Evolutionary conservation across 2,888 invertebrate species (phyloP).

Genomic region (Trachelus troglodyta): DNA sequence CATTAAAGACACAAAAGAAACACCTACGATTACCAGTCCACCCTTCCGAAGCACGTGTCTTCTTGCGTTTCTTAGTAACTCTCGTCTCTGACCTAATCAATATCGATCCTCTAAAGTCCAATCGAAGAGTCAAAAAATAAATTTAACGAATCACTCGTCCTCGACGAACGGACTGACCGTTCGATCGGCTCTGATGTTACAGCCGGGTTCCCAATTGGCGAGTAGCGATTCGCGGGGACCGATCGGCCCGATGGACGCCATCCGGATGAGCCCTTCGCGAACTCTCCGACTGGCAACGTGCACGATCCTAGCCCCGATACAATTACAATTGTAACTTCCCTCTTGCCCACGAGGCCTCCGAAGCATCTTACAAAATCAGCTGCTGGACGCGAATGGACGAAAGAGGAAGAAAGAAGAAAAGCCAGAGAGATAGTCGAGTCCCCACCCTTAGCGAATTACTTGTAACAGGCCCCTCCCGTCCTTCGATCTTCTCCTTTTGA

Average conservation of each 20-base stretch:
- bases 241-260: too few species aligned
- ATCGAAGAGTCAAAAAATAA: not conserved
- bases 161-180: not conserved
- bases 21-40: not conserved
- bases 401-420: constrained; percentile 4
- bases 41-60: not conserved
- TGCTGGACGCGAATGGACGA: not conserved
- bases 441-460: too few species aligned
- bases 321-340: not conserved
- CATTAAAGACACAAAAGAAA: too few species aligned
- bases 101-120: too few species aligned
- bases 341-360: too few species aligned
- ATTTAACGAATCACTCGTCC: not conserved
- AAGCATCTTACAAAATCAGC: not conserved
- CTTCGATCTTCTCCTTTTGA: constrained; percentile 28
- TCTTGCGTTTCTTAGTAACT: not conserved
- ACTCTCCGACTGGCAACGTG: too few species aligned
- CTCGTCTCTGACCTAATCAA: too few species aligned
- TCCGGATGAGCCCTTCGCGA: too few species aligned
- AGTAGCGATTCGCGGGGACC: too few species aligned
- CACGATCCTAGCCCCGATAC: too few species aligned
- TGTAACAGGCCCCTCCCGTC: constrained; percentile 8
- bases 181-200: not conserved
- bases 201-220: not conserved
- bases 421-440: not conserved